A percentile compares a stretch with the other conserved stretches of the same genome.
Conservation (phyloP, 2,797 vertebrate species). For the Tiaroga cobitis region DNA sequence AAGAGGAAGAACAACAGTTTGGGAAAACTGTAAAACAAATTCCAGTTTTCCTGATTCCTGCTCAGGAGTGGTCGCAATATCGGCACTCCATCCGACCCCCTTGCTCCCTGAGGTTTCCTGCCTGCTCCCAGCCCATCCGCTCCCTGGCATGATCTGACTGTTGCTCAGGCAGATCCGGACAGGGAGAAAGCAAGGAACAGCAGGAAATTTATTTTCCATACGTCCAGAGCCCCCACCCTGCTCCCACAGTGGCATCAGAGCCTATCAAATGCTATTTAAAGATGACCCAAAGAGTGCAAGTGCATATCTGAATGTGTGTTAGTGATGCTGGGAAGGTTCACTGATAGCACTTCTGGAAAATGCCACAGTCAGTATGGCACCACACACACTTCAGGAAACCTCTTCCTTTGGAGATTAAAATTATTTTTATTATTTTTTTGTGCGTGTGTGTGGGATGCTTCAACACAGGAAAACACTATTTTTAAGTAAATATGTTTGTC, state of each 20-base stretch:
- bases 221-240: not conserved
- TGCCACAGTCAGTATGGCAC: conserved; percentile 20
- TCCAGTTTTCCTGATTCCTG: conserved; percentile 44
- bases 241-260: conserved; percentile 45
- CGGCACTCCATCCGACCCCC: conserved; percentile 50
- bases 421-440: not conserved
- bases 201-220: conserved; percentile 59
- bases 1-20: conserved; percentile 5
- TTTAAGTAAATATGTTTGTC: conserved; percentile 1
- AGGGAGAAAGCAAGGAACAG: conserved; percentile 45
- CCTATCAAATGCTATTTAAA: conserved; percentile 52
- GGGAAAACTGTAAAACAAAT: conserved; percentile 42
- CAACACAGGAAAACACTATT: not conserved
- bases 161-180: conserved; percentile 44
- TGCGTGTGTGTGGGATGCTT: not conserved
- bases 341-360: conserved; percentile 12
- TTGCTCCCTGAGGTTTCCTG: conserved; percentile 52
- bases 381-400: conserved; percentile 5
- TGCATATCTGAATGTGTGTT: conserved; percentile 2
- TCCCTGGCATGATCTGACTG: conserved; percentile 45
- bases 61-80: conserved; percentile 18
- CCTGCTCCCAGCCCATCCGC: conserved; percentile 30
- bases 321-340: conserved; percentile 23
- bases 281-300: conserved; percentile 38
- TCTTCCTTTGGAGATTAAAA: conserved; percentile 14